Conservation (phyloP, 2,888 invertebrate genomes). For the Tricholauxania praeusta region DNA sequence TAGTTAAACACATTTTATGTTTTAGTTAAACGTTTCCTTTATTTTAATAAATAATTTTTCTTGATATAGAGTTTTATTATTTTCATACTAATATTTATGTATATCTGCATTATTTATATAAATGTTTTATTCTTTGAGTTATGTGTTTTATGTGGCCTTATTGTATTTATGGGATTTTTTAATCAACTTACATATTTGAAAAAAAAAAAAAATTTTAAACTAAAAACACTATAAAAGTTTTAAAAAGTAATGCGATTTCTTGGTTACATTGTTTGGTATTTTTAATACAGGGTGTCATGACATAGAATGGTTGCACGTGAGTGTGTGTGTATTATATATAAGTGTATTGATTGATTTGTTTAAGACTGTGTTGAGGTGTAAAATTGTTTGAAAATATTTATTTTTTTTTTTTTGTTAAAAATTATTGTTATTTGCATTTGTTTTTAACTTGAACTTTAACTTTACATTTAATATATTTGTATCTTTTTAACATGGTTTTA, state of each 20-base stretch:
- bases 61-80: conserved; percentile 43
- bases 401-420: conserved; percentile 1
- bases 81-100: conserved; percentile 40
- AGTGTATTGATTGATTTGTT: no score
- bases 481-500: not conserved
- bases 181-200: no score
- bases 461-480: not conserved
- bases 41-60: conserved; percentile 38
- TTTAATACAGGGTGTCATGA: no score
- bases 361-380: not conserved
- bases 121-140: not conserved
- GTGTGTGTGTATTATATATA: no score
- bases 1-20: not conserved
- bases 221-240: no score
- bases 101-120: conserved; percentile 16
- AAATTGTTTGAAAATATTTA: not conserved
- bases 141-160: not conserved
- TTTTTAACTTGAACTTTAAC: not conserved
- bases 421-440: not conserved
- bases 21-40: conserved; percentile 18
- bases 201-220: no score
- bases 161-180: not conserved
- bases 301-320: no score
- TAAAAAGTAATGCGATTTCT: no score
- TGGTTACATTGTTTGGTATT: no score